Base-by-base conservation (phyloP, 2,113 vertebrate genomes). In the Odobenus rosmarus region DNA sequence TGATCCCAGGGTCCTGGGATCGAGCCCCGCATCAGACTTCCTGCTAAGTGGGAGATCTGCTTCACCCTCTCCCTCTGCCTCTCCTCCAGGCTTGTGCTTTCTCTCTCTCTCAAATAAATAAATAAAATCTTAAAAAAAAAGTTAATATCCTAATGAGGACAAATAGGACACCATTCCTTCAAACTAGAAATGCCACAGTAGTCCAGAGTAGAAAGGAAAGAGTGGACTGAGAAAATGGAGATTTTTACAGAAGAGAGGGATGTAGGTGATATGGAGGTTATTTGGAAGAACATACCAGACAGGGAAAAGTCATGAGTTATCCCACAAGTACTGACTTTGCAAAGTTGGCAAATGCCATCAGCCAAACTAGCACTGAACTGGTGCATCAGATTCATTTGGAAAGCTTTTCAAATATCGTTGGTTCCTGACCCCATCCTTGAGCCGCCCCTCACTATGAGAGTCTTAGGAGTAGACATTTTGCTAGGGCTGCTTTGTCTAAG, bases 321-420 rank as follows among this genome's bases (percentile, higher is more conserved):
- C 31, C 7, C 36, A 69, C 21, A 76, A 71, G 13, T 39, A 85
- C 16, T 59, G 64, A 86, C 11, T 95, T 81, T 88, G 77, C 14
- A 14, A 28, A 88, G 53, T 55, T 80, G 57, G 39, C 51, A 64
- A 55, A 90, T 83, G 46, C 55, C 71, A 4, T 72, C 59, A 83
- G 57, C 57, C 67, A 76, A 59, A 49, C 42, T 42, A 93, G 67
- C n/a, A 6, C 8, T 88, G 57, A 87, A 61, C 69, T 95, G 23
- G 39, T 93, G 61, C 46, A 83, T 90, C 93, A 93, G 53, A 51
- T 77, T 88, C 5, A 55, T 62, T 88, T 95, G 53, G 62, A 89
- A 91, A 87, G 46, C 59, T 87, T 71, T 95, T 6, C 74, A 96
- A 90, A 90, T 90, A 39, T 2, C 21, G 6, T 33, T 82, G 53